Base-by-base conservation (phyloP, 1,140 invertebrate genomes). In the Periplaneta americana region DNA sequence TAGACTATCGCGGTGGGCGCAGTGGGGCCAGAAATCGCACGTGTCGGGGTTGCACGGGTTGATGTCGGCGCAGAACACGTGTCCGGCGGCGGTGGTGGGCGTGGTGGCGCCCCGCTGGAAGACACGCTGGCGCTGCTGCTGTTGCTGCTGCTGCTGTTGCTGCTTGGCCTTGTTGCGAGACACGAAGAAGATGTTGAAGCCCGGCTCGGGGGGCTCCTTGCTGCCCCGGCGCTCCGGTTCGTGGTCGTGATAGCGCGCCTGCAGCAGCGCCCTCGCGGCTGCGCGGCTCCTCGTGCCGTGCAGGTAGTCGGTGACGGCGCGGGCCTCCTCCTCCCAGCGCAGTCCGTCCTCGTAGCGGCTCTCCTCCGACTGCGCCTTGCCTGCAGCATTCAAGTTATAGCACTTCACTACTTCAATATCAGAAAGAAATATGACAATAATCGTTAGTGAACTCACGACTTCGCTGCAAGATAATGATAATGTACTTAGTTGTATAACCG, bases 1-100 rank as follows among this genome's bases (percentile, higher is more conserved):
- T 9, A 84, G 82, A 34, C 82, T 88, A 48, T 91, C 89, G 18
- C 88, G 84, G 78, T 91, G 90, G 0, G 89, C 88, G 79, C 91
- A 91, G 81, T 91, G 90, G 0, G 91, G 90, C 91, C 90, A 91
- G 82, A 90, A 92, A 83, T 91, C 89, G 80, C 91, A 92, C 0
- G 88, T 90, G 76, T 88, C 89, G 22, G 89, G 89, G 81, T 88
- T 91, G 82, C 90, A 91, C 0, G 86, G 84, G 35, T 88, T 84
- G 57, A 88, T 88, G 34, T 85, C 87, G 4, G 84, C 74, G 32
- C 82, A 83, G 36, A 87, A 88, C 18, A 86, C 85, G 6, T 84
- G 85, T 82, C 80, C 87, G 74, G 31, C 36, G 35, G 36, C 15
- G 22, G 79, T 81, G 77, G 82, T 79, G 0, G 90, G 89, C 31